These are phyloP conservation scores for Crossaster papposus DNA, from an alignment of 53 echinoderm and acorn worm species.

Conservation along the genomic window DNA sequence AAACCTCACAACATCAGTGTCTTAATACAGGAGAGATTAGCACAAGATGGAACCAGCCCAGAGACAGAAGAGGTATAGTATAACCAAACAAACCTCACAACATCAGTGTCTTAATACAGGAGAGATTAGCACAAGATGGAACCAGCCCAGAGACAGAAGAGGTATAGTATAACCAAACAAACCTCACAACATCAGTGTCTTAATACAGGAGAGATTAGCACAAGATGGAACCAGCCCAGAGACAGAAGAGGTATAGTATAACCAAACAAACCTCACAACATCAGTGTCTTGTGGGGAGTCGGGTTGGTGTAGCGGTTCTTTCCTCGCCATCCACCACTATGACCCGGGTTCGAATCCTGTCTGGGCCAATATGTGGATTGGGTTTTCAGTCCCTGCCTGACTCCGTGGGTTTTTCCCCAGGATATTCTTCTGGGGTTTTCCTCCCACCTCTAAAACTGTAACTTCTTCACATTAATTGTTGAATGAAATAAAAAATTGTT, in stretches of 20 bases:
- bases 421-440: neutral
- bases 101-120: conserved; percentile 79
- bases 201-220: conserved; percentile 85
- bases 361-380: too few relatives aligned
- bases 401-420: too few relatives aligned
- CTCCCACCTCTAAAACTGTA: too few relatives aligned
- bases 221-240: conserved; percentile 62
- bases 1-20: conserved; percentile 54
- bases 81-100: neutral
- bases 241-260: conserved; percentile 67
- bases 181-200: conserved; percentile 56
- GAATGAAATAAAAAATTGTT: too few relatives aligned
- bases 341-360: too few relatives aligned
- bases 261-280: neutral
- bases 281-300: too few relatives aligned
- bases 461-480: too few relatives aligned
- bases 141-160: conserved; percentile 59
- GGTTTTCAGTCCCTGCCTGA: too few relatives aligned
- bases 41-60: conserved; percentile 66
- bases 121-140: conserved; percentile 80
- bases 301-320: too few relatives aligned
- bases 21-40: conserved; percentile 81
- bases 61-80: conserved; percentile 70
- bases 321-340: too few relatives aligned
- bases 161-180: conserved; percentile 43